Conservation (phyloP, 64 coral and sea anemone genomes). For the Astreopora myriophthalma region DNA sequence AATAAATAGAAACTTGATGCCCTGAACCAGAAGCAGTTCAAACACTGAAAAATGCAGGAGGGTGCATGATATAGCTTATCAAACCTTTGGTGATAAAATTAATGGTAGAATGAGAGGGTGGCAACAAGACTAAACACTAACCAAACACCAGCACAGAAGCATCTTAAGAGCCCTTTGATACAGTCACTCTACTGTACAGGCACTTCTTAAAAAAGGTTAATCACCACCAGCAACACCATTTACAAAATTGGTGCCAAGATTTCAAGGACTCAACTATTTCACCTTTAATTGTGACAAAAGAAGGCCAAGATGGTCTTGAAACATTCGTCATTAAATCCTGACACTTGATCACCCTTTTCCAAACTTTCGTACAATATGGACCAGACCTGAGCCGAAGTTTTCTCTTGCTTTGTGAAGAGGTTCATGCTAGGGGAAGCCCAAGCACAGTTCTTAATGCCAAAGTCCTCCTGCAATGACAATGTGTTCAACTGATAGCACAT, state of each 20-base stretch:
- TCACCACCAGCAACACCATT: too few relatives aligned
- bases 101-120: too few relatives aligned
- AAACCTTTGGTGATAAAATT: too few relatives aligned
- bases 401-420: conserved; percentile 40
- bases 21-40: too few relatives aligned
- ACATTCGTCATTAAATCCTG: conserved; percentile 69
- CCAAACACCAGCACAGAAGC: too few relatives aligned
- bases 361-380: conserved; percentile 65
- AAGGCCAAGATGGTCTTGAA: conserved; percentile 65
- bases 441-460: conserved; percentile 91
- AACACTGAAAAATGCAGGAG: too few relatives aligned
- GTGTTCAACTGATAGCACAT: conserved; percentile 98
- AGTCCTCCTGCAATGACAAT: conserved; percentile 92
- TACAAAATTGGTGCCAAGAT: not conserved
- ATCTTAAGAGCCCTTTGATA: too few relatives aligned
- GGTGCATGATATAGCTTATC: too few relatives aligned
- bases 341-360: conserved; percentile 1
- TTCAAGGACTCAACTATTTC: not conserved
- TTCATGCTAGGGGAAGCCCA: conserved; percentile 69
- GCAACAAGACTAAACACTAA: too few relatives aligned
- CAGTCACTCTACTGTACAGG: too few relatives aligned
- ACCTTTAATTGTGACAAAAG: conserved; percentile 25
- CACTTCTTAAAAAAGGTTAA: too few relatives aligned
- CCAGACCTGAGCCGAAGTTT: not conserved
- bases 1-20: too few relatives aligned